Evolutionary conservation across 2,113 vertebrate genomes (phyloP).

Genomic region (Arothron firmamentum): DNA sequence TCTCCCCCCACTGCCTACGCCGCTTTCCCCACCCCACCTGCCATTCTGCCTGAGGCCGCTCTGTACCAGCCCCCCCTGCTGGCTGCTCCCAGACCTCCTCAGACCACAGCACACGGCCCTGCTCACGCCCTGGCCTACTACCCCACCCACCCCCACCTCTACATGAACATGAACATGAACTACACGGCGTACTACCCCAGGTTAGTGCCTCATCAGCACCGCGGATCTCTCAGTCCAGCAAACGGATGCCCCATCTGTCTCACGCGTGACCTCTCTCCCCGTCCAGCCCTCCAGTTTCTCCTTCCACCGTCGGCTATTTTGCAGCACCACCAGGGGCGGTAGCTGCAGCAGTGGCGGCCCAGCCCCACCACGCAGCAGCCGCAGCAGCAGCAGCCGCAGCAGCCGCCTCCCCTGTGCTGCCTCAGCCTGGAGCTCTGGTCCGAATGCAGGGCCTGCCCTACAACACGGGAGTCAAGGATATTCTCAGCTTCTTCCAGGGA

Average conservation of each 20-base stretch:
- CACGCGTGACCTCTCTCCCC: neutral
- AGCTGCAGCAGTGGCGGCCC: conserved; percentile 78
- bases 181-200: conserved; percentile 98
- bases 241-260: no score
- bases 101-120: conserved; percentile 69
- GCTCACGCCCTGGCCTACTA: conserved; percentile 87
- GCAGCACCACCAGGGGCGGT: conserved; percentile 84
- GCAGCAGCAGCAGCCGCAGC: conserved; percentile 76
- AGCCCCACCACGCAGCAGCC: conserved; percentile 80
- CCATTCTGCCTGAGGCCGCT: conserved; percentile 84
- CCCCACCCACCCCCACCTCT: conserved; percentile 85
- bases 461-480: conserved; percentile 92
- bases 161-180: conserved; percentile 90
- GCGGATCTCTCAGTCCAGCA: no score
- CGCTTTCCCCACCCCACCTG: conserved; percentile 83
- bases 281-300: conserved; percentile 89
- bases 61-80: conserved; percentile 89
- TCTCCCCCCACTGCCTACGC: conserved; percentile 87
- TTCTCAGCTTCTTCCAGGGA: conserved; percentile 95
- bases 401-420: conserved; percentile 74
- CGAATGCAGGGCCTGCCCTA: conserved; percentile 97
- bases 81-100: conserved; percentile 81
- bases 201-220: conserved; percentile 57
- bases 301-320: conserved; percentile 89
- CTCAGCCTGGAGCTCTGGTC: conserved; percentile 86